Base-by-base conservation (phyloP, 2,113 vertebrate genomes). In the Pavo muticus region DNA sequence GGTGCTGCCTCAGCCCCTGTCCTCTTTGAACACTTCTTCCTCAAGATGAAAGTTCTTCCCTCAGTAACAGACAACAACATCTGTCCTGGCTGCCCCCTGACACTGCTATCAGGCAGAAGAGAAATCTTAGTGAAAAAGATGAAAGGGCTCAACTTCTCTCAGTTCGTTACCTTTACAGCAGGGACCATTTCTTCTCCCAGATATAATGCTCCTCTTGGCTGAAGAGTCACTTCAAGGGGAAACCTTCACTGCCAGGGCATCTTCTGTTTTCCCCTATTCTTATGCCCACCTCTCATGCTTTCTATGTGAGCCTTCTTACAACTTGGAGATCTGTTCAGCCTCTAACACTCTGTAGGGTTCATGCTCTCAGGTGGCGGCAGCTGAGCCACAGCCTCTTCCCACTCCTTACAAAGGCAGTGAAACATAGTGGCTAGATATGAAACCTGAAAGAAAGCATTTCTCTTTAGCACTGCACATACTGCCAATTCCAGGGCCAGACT, bases 31-130 rank as follows among this genome's bases (percentile, higher is more conserved):
- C 20, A 18, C 10, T 18, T 73, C 63, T 69, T 48, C 27, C 87
- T 70, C 70, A 45, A 42, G 74, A 89, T 82, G 40, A 92, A 95
- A 93, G 95, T 42, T 64, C 78, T 79, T 69, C 50, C 63, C 67
- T 40, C 74, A 29, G 59, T 84, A 82, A 29, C 70, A 87, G 84
- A 75, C 77, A 87, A 67, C 74, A 92, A 52, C 1, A 1, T 81
- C 73, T 84, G 4, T 63, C 69, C 70, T 65, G 54, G 83, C 83
- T 94, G 87, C 69, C 48, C 77, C 76, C 92, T 82, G 56, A 56
- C 0, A 29, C 74, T 90, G 81, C 37, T 71, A 61, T 50, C 42
- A 64, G 63, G 85, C 74, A 73, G 71, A 57, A 79, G 27, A 87
- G 81, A 76, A 80, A 59, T 65, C 64, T 75, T 50, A n/a, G 42